Evolutionary conservation across 2,113 vertebrate genomes (phyloP).

Genomic region (Notarius lentiginosus): DNA sequence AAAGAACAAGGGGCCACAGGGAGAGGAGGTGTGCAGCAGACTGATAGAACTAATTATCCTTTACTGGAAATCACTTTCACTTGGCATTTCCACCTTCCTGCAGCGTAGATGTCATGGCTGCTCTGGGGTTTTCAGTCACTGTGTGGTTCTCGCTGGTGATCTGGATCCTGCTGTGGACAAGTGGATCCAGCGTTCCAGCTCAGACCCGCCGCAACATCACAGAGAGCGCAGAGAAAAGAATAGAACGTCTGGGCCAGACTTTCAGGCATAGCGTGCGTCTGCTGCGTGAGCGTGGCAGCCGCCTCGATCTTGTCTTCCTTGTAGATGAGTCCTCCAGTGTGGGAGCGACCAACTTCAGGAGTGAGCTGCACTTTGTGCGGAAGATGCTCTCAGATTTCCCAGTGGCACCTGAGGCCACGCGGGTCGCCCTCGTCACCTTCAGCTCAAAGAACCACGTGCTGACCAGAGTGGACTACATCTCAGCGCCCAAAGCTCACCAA

Average conservation of each 20-base stretch:
- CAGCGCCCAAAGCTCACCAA: constrained; percentile 81
- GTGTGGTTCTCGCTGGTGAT: constrained; percentile 59
- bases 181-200: constrained; percentile 42
- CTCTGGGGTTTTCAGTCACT: constrained; percentile 52
- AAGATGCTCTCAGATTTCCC: constrained; percentile 98
- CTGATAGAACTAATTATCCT: constrained; percentile 38
- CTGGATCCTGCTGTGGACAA: constrained; percentile 53
- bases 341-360: constrained; percentile 88
- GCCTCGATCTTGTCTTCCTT: constrained; percentile 91
- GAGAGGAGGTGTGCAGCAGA: constrained; percentile 35
- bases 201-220: constrained; percentile 61
- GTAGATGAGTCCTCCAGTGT: constrained; percentile 98
- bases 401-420: constrained; percentile 87
- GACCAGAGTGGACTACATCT: constrained; percentile 92
- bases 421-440: constrained; percentile 93
- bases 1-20: constrained; percentile 1
- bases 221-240: constrained; percentile 80
- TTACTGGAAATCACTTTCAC: background rate
- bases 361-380: constrained; percentile 90
- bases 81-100: background rate
- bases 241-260: constrained; percentile 85
- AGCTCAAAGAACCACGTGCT: constrained; percentile 93
- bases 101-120: constrained; percentile 58
- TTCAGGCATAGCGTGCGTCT: constrained; percentile 88
- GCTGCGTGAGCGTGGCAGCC: constrained; percentile 82